Conservation (phyloP, 2,113 vertebrate genomes). For the Apodemus sylvaticus region DNA sequence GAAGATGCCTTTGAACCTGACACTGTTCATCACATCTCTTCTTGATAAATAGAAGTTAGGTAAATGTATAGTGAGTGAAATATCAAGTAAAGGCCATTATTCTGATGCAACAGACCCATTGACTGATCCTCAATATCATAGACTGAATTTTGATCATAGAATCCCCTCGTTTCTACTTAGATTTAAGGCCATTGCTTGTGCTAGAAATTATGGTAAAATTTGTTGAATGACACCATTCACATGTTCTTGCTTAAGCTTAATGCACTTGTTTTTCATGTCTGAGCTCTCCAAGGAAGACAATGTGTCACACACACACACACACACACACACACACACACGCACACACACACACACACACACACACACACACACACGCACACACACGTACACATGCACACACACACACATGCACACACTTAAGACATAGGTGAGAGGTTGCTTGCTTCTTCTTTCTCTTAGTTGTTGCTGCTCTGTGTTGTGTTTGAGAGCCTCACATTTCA, state of each 20-base stretch:
- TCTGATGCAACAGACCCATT: background rate
- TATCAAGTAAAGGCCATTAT: background rate
- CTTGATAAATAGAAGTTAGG: background rate
- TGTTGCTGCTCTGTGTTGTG: background rate
- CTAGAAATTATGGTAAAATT: background rate
- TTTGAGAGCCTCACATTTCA: background rate
- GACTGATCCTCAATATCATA: background rate
- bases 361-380: background rate
- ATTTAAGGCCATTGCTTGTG: background rate
- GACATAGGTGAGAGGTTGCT: background rate
- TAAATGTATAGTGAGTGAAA: background rate
- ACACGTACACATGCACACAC: too few relatives aligned
- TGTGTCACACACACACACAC: background rate
- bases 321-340: too few relatives aligned
- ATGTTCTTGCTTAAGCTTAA: background rate
- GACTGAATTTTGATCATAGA: background rate
- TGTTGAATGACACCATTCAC: too few relatives aligned
- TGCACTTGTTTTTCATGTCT: background rate
- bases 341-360: too few relatives aligned
- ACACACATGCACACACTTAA: too few relatives aligned
- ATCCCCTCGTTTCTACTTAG: background rate
- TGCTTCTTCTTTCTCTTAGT: background rate
- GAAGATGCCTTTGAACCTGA: background rate
- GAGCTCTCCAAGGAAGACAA: background rate
- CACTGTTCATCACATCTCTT: background rate